Conservation (phyloP, 2,113 vertebrate genomes). For the Tachysurus fulvidraco region DNA sequence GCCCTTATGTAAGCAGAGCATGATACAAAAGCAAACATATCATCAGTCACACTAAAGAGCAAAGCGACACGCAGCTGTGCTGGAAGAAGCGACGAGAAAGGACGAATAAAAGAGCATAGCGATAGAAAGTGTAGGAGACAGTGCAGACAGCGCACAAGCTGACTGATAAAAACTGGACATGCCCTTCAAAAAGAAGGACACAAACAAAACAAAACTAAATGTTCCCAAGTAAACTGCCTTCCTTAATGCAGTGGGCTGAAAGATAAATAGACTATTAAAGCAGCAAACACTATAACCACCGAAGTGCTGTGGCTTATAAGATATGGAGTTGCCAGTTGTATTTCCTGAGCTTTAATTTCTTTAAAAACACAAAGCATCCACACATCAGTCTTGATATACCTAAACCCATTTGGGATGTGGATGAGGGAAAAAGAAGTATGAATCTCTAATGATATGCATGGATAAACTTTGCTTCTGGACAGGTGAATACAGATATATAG, state of each 20-base stretch:
- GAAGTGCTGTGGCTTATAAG: neutral
- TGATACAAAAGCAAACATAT: slow-evolving; percentile 13
- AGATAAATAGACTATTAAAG: neutral
- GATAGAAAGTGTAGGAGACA: neutral
- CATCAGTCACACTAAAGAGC: slow-evolving; percentile 26
- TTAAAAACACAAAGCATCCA: slow-evolving; percentile 18
- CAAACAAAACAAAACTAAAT: neutral
- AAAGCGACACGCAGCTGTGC: neutral
- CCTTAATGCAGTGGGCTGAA: neutral
- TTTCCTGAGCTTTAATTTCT: slow-evolving; percentile 41
- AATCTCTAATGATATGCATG: neutral
- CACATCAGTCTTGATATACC: neutral
- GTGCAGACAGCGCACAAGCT: neutral
- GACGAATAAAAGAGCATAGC: neutral
- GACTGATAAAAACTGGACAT: neutral
- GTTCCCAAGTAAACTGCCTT: neutral
- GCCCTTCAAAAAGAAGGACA: slow-evolving; percentile 17
- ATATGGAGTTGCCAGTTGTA: neutral
- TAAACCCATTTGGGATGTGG: neutral
- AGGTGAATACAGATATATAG: neutral
- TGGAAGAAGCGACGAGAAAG: neutral
- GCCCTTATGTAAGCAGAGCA: slow-evolving; percentile 25
- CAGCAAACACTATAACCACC: neutral
- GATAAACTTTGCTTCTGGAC: neutral
- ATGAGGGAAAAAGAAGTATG: neutral